Conservation (phyloP, 2,113 vertebrate genomes). For the Plectropomus leopardus region DNA sequence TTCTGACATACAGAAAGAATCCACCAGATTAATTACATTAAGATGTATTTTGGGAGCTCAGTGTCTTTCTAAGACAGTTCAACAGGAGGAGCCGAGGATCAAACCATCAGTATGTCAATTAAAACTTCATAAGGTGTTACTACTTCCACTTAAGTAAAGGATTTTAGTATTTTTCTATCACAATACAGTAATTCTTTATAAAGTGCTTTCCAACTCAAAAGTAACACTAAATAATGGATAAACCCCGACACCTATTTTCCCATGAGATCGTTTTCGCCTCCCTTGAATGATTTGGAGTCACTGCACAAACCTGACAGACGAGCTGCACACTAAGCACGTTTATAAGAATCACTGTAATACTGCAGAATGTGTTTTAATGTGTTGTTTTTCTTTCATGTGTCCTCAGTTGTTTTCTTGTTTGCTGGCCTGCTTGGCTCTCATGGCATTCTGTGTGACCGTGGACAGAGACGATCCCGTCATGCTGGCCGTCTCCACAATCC, state of each 20-base stretch:
- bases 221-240: background rate
- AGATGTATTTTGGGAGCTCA: background rate
- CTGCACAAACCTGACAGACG: background rate
- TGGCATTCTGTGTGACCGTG: slow-evolving; percentile 75
- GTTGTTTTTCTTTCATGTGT: background rate
- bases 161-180: background rate
- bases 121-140: background rate
- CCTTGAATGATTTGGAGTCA: background rate
- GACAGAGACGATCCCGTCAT: slow-evolving; percentile 87
- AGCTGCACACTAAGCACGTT: background rate
- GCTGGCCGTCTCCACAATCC: slow-evolving; percentile 87
- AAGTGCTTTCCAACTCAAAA: background rate
- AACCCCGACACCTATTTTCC: too few species aligned
- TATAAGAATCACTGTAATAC: background rate
- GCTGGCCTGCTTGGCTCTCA: slow-evolving; percentile 81
- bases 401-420: slow-evolving; percentile 79
- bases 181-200: background rate
- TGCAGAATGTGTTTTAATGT: slow-evolving; percentile 5
- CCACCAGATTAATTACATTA: background rate
- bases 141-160: background rate
- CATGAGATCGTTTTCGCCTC: too few species aligned
- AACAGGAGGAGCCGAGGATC: background rate
- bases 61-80: background rate
- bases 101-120: background rate
- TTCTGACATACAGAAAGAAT: too few species aligned